A percentile compares a stretch with the other conserved stretches of the same genome.
phyloP scores from a whole-genome alignment of 2,888 invertebrate species.

The Sycophila texana region DNA sequence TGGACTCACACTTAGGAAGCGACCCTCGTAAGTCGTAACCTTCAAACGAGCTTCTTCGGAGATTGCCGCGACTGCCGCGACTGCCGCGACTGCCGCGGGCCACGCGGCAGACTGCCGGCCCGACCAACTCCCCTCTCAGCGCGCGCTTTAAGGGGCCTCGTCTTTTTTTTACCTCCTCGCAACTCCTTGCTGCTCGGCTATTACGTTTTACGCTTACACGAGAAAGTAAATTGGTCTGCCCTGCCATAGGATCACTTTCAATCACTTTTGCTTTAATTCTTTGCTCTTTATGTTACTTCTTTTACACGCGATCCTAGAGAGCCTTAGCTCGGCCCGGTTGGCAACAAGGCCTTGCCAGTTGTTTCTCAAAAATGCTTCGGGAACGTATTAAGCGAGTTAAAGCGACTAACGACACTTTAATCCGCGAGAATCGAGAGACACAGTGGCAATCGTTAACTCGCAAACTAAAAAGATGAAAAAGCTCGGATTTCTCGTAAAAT shows the following conservation, averaged over 20 bases:
- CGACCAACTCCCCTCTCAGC: neutral
- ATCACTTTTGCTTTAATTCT: constrained; percentile 27
- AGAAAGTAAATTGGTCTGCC: constrained; percentile 33
- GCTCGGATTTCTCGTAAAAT: constrained; percentile 1
- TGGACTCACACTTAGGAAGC: constrained; percentile 9
- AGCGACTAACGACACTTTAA: constrained; percentile 45
- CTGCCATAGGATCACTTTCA: constrained; percentile 17
- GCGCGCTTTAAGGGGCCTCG: neutral
- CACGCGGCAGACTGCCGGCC: neutral
- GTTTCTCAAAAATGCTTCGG: too few relatives aligned
- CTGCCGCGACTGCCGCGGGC: constrained; percentile 22
- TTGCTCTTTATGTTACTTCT: neutral
- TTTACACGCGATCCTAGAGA: too few relatives aligned
- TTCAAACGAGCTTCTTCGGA: constrained; percentile 45
- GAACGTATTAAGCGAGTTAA: constrained; percentile 10
- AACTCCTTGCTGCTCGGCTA: neutral
- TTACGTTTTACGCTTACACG: constrained; percentile 44
- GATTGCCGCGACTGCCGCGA: constrained; percentile 34
- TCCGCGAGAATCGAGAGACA: constrained; percentile 13
- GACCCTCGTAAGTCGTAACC: constrained; percentile 49
- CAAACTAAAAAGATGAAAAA: constrained; percentile 9
- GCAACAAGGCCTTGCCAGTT: too few relatives aligned
- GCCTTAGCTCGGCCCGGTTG: too few relatives aligned
- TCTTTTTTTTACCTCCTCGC: constrained; percentile 20
- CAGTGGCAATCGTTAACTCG: neutral